A percentile compares a stretch with the other conserved stretches of the same genome.
Evolutionary conservation across 2,113 vertebrate genomes (phyloP).

Genomic region (Oryzias curvinotus): DNA sequence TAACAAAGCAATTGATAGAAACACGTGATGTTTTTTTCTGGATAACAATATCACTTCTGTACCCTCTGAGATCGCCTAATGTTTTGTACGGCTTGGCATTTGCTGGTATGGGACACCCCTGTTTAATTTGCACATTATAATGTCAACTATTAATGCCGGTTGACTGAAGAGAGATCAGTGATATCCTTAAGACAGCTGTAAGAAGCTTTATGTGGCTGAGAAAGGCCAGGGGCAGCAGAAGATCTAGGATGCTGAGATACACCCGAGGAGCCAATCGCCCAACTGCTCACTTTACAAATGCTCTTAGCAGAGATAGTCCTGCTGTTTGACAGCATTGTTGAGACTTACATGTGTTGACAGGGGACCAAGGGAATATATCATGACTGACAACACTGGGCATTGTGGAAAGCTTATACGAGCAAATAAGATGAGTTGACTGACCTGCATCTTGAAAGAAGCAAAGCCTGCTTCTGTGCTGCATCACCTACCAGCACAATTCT

Average conservation of each 20-base stretch:
- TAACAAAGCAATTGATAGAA: too few relatives aligned
- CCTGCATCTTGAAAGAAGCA: slow-evolving; percentile 46
- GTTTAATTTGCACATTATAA: slow-evolving; percentile 19
- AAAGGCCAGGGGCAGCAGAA: slow-evolving; percentile 56
- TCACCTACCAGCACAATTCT: background rate
- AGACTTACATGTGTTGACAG: slow-evolving; percentile 71
- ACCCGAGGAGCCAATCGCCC: slow-evolving; percentile 60
- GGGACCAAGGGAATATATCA: slow-evolving; percentile 68
- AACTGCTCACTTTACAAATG: slow-evolving; percentile 77
- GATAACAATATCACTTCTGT: too few relatives aligned
- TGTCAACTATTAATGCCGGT: slow-evolving; percentile 31
- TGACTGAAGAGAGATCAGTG: slow-evolving; percentile 38
- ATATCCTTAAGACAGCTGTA: slow-evolving; percentile 54
- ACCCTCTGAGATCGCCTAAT: background rate
- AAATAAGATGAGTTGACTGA: slow-evolving; percentile 61
- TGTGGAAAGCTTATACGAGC: slow-evolving; percentile 60
- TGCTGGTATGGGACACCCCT: slow-evolving; percentile 3
- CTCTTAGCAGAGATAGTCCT: slow-evolving; percentile 70
- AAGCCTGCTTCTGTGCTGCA: slow-evolving; percentile 34
- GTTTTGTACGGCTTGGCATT: background rate
- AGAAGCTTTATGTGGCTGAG: slow-evolving; percentile 43
- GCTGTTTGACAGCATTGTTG: slow-evolving; percentile 73
- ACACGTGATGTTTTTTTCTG: too few relatives aligned
- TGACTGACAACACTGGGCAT: slow-evolving; percentile 70
- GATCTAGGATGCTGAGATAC: slow-evolving; percentile 60